phyloP scores from a whole-genome alignment of 2,888 invertebrate genomes.

The Pecten maximus region DNA sequence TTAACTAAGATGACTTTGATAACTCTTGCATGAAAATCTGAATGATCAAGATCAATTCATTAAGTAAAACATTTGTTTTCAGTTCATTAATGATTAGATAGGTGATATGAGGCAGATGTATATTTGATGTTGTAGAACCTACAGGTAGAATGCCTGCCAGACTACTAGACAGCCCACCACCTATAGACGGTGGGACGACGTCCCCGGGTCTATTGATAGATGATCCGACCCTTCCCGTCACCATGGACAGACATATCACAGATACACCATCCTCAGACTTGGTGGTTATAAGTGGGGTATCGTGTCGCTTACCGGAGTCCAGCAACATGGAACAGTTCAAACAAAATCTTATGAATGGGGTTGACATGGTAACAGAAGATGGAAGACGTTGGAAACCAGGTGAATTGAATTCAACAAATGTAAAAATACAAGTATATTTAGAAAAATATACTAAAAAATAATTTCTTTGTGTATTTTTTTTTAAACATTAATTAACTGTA shows the following conservation, averaged over 20 bases:
- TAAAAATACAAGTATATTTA: too few species aligned
- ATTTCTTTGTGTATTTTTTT: too few species aligned
- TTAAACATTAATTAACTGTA: too few species aligned
- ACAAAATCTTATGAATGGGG: constrained; percentile 93
- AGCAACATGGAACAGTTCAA: constrained; percentile 95
- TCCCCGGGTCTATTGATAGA: neutral
- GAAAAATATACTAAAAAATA: too few species aligned
- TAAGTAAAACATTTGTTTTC: too few species aligned
- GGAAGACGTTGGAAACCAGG: constrained; percentile 93
- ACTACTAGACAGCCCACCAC: neutral
- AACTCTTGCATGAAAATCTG: too few species aligned
- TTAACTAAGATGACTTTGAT: too few species aligned
- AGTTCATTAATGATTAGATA: too few species aligned
- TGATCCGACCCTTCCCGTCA: neutral
- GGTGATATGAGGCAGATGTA: neutral
- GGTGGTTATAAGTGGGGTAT: constrained; percentile 84
- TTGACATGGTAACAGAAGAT: constrained; percentile 96
- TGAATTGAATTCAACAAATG: too few species aligned
- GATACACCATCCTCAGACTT: constrained; percentile 74
- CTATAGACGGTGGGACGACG: neutral
- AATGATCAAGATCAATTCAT: too few species aligned
- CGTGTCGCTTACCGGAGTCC: constrained; percentile 92
- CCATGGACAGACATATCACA: constrained; percentile 40
- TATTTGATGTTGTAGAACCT: constrained; percentile 1
- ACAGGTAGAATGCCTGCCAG: neutral